Evolutionary conservation across 2,113 vertebrate species (phyloP).

Genomic region (Leucosticte australis): DNA sequence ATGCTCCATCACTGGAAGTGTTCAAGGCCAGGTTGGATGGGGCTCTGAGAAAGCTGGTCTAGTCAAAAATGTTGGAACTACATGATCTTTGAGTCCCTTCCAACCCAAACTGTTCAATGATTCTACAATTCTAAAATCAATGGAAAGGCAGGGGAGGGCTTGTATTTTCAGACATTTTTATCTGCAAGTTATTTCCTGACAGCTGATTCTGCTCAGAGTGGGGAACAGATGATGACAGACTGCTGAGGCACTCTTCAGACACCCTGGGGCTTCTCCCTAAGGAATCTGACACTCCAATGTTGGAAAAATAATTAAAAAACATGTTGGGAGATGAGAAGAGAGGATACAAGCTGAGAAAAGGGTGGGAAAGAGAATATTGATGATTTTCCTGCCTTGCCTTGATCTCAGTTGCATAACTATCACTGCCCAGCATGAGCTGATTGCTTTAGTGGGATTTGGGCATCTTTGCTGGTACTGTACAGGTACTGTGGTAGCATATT

Average conservation of each 20-base stretch:
- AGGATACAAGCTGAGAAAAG: neutral
- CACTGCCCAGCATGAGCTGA: neutral
- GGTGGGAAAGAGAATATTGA: neutral
- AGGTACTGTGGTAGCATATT: neutral
- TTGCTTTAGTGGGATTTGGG: neutral
- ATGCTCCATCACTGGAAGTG: neutral
- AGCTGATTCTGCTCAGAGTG: neutral
- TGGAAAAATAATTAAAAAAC: slow-evolving; percentile 10
- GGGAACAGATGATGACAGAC: neutral
- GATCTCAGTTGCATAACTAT: neutral
- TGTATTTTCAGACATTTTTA: neutral
- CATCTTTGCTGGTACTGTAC: neutral
- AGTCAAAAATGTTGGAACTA: neutral
- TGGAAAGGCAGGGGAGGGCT: neutral
- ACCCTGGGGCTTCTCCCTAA: neutral
- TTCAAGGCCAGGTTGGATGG: neutral
- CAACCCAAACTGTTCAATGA: neutral
- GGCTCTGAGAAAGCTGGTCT: neutral
- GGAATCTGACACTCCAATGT: neutral
- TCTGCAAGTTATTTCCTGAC: neutral
- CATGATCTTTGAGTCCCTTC: neutral
- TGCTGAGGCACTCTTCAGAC: neutral
- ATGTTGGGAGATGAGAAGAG: neutral
- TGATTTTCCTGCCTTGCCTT: neutral
- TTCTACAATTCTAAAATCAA: neutral